A percentile compares a stretch with the other conserved stretches of the same genome.
These are phyloP conservation scores for Bicyclus anynana DNA, from an alignment of 1,140 invertebrate species.

Conservation along the genomic window DNA sequence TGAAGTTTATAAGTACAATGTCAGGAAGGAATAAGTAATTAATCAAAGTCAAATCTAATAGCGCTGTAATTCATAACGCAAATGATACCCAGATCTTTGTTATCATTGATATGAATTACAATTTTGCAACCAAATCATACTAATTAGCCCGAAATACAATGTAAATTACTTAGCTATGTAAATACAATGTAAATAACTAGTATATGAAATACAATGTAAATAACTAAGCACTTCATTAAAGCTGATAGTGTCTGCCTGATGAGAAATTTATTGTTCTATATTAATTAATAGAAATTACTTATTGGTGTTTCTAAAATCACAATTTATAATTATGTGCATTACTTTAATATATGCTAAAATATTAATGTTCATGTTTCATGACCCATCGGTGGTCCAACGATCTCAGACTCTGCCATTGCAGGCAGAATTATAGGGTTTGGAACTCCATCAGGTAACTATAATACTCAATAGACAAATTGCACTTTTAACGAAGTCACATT, in stretches of 20 bases:
- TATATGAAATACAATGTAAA: conserved; percentile 1
- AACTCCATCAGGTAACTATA: too few species aligned
- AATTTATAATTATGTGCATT: too few species aligned
- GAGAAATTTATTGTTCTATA: not conserved
- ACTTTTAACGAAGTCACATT: too few species aligned
- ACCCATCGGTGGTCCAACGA: too few species aligned
- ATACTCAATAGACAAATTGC: too few species aligned
- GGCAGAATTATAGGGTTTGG: too few species aligned
- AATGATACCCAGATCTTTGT: conserved; percentile 14
- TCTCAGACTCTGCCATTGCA: too few species aligned
- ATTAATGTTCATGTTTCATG: too few species aligned
- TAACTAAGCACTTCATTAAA: conserved; percentile 2
- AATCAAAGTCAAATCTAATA: conserved; percentile 26
- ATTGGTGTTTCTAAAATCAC: not conserved
- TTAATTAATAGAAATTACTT: not conserved
- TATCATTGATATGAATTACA: conserved; percentile 19
- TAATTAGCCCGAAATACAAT: conserved; percentile 2
- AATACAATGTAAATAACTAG: conserved; percentile 4
- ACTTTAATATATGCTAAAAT: too few species aligned
- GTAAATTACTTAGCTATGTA: conserved; percentile 8
- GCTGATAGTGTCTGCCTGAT: not conserved
- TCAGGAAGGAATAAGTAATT: conserved; percentile 25
- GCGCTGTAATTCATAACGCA: conserved; percentile 16
- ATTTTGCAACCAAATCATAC: conserved; percentile 16
- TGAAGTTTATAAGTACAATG: conserved; percentile 17